These are phyloP conservation scores for Balanococcus diminutus DNA, from an alignment of 2,888 invertebrate genomes.

Conservation along the genomic window DNA sequence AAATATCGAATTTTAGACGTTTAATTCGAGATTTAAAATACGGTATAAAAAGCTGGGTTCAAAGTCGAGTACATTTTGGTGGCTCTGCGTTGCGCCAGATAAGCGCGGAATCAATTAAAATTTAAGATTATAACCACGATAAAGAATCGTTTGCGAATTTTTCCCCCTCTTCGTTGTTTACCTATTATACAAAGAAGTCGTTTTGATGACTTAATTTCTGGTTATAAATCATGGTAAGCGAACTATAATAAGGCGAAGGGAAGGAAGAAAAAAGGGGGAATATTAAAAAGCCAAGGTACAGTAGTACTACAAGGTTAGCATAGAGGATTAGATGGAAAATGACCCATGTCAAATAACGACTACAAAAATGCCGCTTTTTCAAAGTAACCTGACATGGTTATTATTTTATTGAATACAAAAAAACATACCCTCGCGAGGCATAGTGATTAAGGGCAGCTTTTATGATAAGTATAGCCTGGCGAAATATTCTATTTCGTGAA, in stretches of 20 bases:
- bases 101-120: slow-evolving; percentile 17
- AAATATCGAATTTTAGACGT: slow-evolving; percentile 9
- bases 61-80: too few relatives aligned
- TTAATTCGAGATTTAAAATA: too few relatives aligned
- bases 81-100: too few relatives aligned
- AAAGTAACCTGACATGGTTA: slow-evolving; percentile 41
- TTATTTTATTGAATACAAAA: slow-evolving; percentile 37
- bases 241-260: background rate
- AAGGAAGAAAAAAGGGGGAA: background rate
- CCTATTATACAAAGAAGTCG: slow-evolving; percentile 1
- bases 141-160: background rate
- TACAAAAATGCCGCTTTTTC: slow-evolving; percentile 35
- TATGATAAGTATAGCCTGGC: slow-evolving; percentile 38
- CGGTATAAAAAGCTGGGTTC: too few relatives aligned
- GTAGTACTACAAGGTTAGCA: slow-evolving; percentile 27
- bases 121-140: background rate
- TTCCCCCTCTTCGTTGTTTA: background rate
- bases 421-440: background rate
- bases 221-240: slow-evolving; percentile 24
- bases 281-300: slow-evolving; percentile 27
- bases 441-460: slow-evolving; percentile 33
- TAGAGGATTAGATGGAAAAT: slow-evolving; percentile 30
- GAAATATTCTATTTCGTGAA: slow-evolving; percentile 30
- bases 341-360: slow-evolving; percentile 39
- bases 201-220: slow-evolving; percentile 35